Percentiles rank a stretch among this genome's conserved stretches.
These are phyloP conservation scores for Calcarius lapponicus DNA, from an alignment of 2,797 vertebrate species.

Conservation along the genomic window DNA sequence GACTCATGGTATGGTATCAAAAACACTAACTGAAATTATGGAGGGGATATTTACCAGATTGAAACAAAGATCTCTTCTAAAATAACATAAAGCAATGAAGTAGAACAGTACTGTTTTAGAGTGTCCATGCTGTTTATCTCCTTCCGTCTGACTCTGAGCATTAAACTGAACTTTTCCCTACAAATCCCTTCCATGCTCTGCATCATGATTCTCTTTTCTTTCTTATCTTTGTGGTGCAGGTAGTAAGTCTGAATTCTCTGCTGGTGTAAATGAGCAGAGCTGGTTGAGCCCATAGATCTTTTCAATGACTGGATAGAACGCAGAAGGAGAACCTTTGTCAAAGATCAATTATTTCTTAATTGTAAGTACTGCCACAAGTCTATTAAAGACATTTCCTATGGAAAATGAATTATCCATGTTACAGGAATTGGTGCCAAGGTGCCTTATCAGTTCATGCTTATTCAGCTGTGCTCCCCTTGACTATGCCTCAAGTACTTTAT, in stretches of 20 bases:
- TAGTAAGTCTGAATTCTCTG: not conserved
- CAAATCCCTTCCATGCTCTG: not conserved
- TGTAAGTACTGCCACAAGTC: not conserved
- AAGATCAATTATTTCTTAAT: not conserved
- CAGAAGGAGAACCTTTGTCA: not conserved
- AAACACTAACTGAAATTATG: not conserved
- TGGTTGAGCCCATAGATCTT: not conserved
- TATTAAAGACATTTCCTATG: not conserved
- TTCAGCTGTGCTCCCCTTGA: not conserved
- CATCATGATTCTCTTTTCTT: not conserved
- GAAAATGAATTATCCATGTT: not conserved
- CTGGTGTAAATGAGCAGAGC: not conserved
- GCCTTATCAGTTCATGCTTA: not conserved
- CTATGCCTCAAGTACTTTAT: not conserved
- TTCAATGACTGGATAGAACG: not conserved
- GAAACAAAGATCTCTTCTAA: not conserved
- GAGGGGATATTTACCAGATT: not conserved
- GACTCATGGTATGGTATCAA: not conserved
- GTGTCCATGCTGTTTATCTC: not conserved
- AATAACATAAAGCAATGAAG: not conserved
- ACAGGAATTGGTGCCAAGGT: not conserved
- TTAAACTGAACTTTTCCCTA: not conserved
- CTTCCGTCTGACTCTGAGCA: not conserved
- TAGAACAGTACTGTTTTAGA: not conserved
- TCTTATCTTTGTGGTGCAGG: not conserved